Evolutionary conservation across 2,113 vertebrate species (phyloP).

Genomic region (Cyanoliseus patagonus): DNA sequence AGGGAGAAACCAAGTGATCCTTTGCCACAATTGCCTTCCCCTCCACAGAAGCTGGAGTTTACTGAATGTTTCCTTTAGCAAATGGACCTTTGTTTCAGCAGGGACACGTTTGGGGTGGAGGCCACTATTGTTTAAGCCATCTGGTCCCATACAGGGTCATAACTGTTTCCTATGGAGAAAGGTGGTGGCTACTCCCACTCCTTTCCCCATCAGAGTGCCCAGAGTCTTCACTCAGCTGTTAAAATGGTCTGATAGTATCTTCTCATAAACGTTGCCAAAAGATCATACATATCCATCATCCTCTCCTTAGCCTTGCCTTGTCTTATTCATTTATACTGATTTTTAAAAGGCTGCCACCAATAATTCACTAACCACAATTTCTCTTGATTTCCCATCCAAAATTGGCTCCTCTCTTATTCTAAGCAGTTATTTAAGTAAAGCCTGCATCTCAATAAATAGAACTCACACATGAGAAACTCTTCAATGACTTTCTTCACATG

Average conservation of each 20-base stretch:
- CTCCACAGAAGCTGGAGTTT: background rate
- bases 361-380: background rate
- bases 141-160: background rate
- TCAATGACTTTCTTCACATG: background rate
- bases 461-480: background rate
- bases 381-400: background rate
- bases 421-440: background rate
- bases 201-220: background rate
- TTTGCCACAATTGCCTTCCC: background rate
- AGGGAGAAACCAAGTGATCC: background rate
- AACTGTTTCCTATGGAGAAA: background rate
- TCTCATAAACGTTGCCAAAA: background rate
- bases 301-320: background rate
- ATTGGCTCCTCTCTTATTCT: background rate
- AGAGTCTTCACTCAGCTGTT: background rate
- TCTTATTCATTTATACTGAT: background rate
- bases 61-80: background rate
- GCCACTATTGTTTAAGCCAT: conserved; percentile 31
- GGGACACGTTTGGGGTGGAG: background rate
- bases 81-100: conserved; percentile 21
- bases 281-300: background rate
- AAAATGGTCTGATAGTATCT: background rate
- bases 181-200: background rate
- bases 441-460: background rate
- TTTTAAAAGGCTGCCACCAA: background rate